Conservation (phyloP, 1,140 invertebrate genomes). For the Prorops nasuta region DNA sequence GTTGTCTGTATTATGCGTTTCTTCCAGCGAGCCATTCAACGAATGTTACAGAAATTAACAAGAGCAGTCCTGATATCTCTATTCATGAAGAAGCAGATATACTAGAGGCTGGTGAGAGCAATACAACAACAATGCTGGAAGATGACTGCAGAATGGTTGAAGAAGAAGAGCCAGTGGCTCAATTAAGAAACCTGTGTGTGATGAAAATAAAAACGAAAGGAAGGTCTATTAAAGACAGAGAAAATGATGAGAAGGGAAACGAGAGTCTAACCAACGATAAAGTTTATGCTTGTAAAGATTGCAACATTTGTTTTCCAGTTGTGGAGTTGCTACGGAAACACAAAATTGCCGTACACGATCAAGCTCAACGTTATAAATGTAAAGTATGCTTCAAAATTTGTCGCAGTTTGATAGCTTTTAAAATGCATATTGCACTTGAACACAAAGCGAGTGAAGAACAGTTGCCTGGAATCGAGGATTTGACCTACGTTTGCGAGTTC, state of each 20-base stretch:
- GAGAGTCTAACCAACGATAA: constrained; percentile 6
- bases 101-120: background rate
- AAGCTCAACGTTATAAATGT: constrained; percentile 30
- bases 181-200: constrained; percentile 1
- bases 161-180: background rate
- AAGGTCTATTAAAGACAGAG: background rate
- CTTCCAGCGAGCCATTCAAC: constrained; percentile 21
- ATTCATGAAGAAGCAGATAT: background rate
- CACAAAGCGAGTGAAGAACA: constrained; percentile 14
- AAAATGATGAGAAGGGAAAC: background rate
- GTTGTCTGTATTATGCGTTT: constrained; percentile 41
- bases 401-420: constrained; percentile 22
- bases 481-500: constrained; percentile 28
- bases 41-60: background rate
- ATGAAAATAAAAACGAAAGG: constrained; percentile 28
- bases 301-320: constrained; percentile 57
- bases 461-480: background rate
- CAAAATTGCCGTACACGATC: constrained; percentile 19
- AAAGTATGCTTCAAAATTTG: constrained; percentile 32
- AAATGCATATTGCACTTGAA: constrained; percentile 27
- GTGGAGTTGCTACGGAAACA: constrained; percentile 51
- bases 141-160: background rate
- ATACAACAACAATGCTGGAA: background rate
- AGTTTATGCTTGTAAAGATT: constrained; percentile 48
- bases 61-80: background rate